A percentile compares a stretch with the other conserved stretches of the same genome.
Evolutionary conservation across 2,888 invertebrate species (phyloP).

Genomic region (Chaitophorus viminalis): DNA sequence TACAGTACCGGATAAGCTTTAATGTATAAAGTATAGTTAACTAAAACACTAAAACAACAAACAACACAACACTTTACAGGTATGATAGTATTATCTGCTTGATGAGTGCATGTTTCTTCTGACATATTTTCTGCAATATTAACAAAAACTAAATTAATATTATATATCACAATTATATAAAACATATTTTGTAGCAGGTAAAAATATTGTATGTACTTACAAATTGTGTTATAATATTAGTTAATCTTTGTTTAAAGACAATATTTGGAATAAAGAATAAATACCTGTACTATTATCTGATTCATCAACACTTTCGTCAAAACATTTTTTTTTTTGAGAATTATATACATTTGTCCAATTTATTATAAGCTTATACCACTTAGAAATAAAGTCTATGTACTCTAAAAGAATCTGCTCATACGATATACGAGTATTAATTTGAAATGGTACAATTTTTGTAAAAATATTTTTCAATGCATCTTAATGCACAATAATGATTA

Average conservation of each 20-base stretch:
- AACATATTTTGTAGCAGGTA: too few relatives aligned
- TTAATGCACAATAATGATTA: too few relatives aligned
- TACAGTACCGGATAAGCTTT: conserved; percentile 4
- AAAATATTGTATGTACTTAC: too few relatives aligned
- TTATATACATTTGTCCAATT: background rate
- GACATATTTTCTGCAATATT: too few relatives aligned
- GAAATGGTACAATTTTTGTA: too few relatives aligned
- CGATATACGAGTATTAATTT: too few relatives aligned
- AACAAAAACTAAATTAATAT: too few relatives aligned
- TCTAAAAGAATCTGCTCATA: too few relatives aligned
- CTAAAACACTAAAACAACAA: conserved; percentile 11
- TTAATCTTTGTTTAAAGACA: too few relatives aligned
- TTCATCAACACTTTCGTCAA: background rate
- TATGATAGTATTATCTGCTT: background rate
- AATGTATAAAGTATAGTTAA: conserved; percentile 9
- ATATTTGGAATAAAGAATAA: background rate
- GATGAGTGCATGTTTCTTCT: too few relatives aligned
- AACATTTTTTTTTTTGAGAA: background rate
- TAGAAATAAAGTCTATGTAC: conserved; percentile 4
- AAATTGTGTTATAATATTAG: too few relatives aligned
- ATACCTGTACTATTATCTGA: background rate
- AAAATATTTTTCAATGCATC: background rate
- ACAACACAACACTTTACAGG: background rate
- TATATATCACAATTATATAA: too few relatives aligned
- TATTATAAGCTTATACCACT: background rate